Base-by-base conservation (phyloP, 2,797 vertebrate genomes). In the Helostoma temminkii region DNA sequence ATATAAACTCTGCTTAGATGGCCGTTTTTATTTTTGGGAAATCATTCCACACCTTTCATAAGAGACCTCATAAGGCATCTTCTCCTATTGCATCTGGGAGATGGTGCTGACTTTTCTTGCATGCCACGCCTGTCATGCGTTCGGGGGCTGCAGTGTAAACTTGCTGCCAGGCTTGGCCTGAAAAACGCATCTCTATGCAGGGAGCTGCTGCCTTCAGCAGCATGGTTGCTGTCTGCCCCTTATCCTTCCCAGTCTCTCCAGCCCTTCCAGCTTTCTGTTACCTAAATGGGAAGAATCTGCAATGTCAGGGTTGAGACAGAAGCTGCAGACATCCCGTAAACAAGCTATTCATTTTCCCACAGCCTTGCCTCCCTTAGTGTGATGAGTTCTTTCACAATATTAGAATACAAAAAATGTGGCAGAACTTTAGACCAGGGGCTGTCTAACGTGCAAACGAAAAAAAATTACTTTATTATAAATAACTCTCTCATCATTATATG, bases 1-100 rank as follows among this genome's bases (percentile, higher is more conserved):
- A 85, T 79, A 76, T 84, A 89, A 85, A 86, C 84, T 83, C 62
- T 87, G 83, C 85, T 85, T 88, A 77, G 74, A 89, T 82, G 77
- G 76, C 71, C 30, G 58, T 41, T 88, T 89, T 88, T 88, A 80
- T 88, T 86, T 88, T 85, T 19, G 50, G 76, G 64, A 81, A 83
- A 82, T 88, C 79, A 86, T 86, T 85, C 73, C 80, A 83, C 50
- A 58, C 73, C 61, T 84, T 82, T 86, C 78, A 81, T 74, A 82
- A 74, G 72, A 72, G 76, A 66, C 80, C 79, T 85, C 68, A 71
- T 59, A 78, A 75, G 72, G 71, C 79, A 79, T 80, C 72, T 83
- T 66, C 76, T 86, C 72, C 68, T 81, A 68, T 87, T 82, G 85
- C 80, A 83, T 78, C 74, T 74, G 71, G 80, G 77, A 80, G 70